phyloP scores from a whole-genome alignment of 2,888 invertebrate genomes.

The Dioctria rufipes region DNA sequence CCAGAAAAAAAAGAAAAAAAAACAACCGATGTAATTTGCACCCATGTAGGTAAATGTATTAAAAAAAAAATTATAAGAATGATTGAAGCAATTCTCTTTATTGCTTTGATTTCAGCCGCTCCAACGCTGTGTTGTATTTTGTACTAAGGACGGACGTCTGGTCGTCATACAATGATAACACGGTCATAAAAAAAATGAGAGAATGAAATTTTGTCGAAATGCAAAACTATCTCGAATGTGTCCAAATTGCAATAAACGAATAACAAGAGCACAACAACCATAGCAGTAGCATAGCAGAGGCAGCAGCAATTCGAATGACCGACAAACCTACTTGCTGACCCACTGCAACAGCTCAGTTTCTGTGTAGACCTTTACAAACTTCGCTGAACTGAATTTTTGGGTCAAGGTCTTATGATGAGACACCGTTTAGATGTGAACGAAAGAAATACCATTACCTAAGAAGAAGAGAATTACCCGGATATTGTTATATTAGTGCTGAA shows the following conservation, averaged over 20 bases:
- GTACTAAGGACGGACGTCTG: too few species aligned
- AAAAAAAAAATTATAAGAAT: too few species aligned
- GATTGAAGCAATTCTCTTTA: too few species aligned
- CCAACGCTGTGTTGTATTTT: too few species aligned
- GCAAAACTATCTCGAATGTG: constrained; percentile 22
- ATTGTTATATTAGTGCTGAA: constrained; percentile 13
- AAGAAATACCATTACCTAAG: constrained; percentile 33
- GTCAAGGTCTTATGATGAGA: constrained; percentile 56
- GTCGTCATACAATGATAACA: not conserved
- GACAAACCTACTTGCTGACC: constrained; percentile 59
- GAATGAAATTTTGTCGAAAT: constrained; percentile 34
- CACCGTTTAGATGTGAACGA: constrained; percentile 14
- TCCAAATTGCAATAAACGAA: constrained; percentile 3
- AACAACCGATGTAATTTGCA: too few species aligned
- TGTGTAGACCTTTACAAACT: constrained; percentile 45
- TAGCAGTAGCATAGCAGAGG: constrained; percentile 32
- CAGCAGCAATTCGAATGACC: constrained; percentile 50
- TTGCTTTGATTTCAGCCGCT: too few species aligned
- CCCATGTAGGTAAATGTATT: too few species aligned
- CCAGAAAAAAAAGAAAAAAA: too few species aligned
- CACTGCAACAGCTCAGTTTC: constrained; percentile 48
- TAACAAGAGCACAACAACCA: not conserved
- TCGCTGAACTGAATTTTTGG: constrained; percentile 55
- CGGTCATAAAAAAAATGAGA: constrained; percentile 11
- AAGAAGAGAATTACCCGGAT: constrained; percentile 33